Evolutionary conservation across 1,140 invertebrate species (phyloP), one percentile per base, ranked within the genome.

Genomic region (Atopsyche davidsoni): DNA sequence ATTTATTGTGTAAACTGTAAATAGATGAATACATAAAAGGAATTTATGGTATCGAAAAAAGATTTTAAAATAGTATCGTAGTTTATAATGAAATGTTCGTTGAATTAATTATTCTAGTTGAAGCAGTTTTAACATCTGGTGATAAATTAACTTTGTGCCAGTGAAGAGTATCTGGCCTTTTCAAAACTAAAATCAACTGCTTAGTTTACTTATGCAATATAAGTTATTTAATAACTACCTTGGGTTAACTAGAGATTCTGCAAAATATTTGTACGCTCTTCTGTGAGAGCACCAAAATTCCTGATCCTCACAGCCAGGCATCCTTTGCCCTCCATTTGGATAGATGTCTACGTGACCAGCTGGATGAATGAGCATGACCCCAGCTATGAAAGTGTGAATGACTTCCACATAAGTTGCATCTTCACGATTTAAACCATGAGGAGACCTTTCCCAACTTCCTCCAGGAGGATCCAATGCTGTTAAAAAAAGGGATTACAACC

Each of bases 391-490:
- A 0, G 83, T 81, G 51, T 85, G 82, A 47, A 85, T 78, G 0
- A 79, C 75, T 59, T 82, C 77, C 0, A 83, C 80, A 40, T 78
- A 77, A 0, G 60, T 18, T 0, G 73, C 80, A 16, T 58, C 63
- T 11, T 53, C 50, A 7, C 60, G 63, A 46, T 64, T 50, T 14
- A 42, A 22, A 13, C 60, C 51, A 1, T 44, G 19, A 36, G 60
- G 62, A 9, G 48, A 53, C n/a, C 60, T 48, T 18, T 56, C 51
- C 64, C 64, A 85, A 9, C 64, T 55, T 10, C 80, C 79, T 10
- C 75, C 68, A 4, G 82, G 82, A 9, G 81, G 79, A 65, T 85
- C 82, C 58, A 85, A 60, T 19, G 79, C 80, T 70, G 21, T 16
- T 58, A 62, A 9, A 17, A 28, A 54, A 48, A 45, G n/a, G n/a